Conservation (phyloP, 2,113 vertebrate genomes). For the Tympanuchus pallidicinctus region DNA sequence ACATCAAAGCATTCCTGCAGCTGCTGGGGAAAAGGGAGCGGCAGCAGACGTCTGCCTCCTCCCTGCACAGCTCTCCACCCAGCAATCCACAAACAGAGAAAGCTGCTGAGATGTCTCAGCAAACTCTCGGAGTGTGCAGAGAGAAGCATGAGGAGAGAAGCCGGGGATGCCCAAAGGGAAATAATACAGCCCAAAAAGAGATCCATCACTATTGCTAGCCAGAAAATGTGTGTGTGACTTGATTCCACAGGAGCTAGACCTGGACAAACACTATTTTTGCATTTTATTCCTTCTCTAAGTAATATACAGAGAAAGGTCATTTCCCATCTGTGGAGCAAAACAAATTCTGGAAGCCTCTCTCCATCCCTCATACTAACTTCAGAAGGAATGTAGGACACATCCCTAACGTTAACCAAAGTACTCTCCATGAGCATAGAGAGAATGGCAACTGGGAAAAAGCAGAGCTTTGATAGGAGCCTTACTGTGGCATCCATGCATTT, state of each 20-base stretch:
- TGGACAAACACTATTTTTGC: not conserved
- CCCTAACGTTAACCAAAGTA: not conserved
- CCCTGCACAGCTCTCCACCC: rapidly evolving
- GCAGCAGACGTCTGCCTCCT: not conserved
- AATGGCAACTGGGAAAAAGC: not conserved
- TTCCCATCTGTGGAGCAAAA: not conserved
- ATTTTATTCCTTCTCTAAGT: not conserved
- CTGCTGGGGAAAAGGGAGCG: slow-evolving; percentile 7
- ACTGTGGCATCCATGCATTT: not conserved
- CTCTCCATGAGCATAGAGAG: not conserved
- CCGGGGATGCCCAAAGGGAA: not conserved
- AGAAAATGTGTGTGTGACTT: not conserved
- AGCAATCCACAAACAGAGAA: not conserved
- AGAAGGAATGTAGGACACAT: not conserved
- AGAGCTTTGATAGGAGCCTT: not conserved
- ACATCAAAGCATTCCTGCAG: slow-evolving; percentile 54
- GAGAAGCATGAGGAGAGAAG: not conserved
- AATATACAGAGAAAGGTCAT: not conserved
- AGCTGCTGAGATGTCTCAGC: not conserved
- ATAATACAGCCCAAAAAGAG: not conserved
- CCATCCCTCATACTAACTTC: not conserved
- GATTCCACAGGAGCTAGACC: not conserved
- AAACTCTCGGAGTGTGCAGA: not conserved
- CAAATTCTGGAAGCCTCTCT: not conserved
- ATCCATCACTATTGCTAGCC: not conserved